Evolutionary conservation across 2,888 invertebrate genomes (phyloP), one percentile per base, ranked within the genome.

Genomic region (Pasiphila rectangulata): DNA sequence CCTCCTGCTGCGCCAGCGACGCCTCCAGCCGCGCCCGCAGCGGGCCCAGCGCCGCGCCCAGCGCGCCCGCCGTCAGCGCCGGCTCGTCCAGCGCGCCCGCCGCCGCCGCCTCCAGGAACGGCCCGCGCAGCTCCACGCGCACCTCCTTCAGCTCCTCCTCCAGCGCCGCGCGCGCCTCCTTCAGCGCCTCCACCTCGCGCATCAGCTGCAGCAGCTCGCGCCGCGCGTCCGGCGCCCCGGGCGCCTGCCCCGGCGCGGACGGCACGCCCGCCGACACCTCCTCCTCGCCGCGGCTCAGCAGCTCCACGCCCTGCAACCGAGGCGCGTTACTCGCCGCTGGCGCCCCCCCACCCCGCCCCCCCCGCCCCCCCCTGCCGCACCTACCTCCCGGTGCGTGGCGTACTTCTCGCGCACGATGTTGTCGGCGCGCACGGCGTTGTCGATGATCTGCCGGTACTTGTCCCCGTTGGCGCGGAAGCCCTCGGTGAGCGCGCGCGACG

Each of bases 371-470:
- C 95, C 71, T 91, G 70, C 20, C n/a, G n/a, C 9, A 16, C 21
- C 9, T 34, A 79, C 83, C 57, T 86, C 89, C 57, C 90, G 90
- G 79, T 98, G 95, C 19, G 87, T 85, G 57, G 93, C 93, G 77
- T 94, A 97, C 87, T 98, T 98, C 63, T 95, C 94, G 59, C 94
- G 93, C 56, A 99, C 96, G 63, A 95, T 92, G 85, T 92, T 90
- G 82, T 97, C 96, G 36, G 93, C 93, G 66, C 90, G 86, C 56
- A 96, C 92, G 24, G 98, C 98, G 74, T 97, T 98, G 76, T 94
- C 94, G 59, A 99, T 95, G 69, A 98, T 97, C 76, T 94, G 94
- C 21, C 95, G 91, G 86, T 99, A 99, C 84, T 98, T 98, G 64
- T 92, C 91, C n/a, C 95, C 92, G 88, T 98, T 98, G 39, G 93